Conservation (phyloP, 2,888 invertebrate genomes). For the Catocala fraxini region DNA sequence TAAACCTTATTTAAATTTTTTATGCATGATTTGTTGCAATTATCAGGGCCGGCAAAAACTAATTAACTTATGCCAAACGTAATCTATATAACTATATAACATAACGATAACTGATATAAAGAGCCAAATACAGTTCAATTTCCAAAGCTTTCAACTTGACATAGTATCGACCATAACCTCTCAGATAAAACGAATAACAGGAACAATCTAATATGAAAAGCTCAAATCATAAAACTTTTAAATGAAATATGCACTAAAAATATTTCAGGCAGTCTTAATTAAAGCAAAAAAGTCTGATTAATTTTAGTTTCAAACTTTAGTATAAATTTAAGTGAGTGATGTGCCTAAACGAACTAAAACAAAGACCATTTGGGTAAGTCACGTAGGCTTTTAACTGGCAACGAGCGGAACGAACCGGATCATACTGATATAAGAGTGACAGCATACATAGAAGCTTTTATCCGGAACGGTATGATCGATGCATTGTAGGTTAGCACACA, state of each 20-base stretch:
- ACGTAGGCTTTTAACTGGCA: slow-evolving; percentile 59
- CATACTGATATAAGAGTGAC: slow-evolving; percentile 13
- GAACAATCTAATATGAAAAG: too few species aligned
- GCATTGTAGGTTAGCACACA: too few species aligned
- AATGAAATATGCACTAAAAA: not conserved
- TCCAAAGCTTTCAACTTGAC: not conserved
- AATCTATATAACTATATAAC: too few species aligned
- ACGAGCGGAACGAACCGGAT: slow-evolving; percentile 37
- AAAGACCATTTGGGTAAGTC: slow-evolving; percentile 60
- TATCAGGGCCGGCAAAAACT: too few species aligned
- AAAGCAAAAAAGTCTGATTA: slow-evolving; percentile 25
- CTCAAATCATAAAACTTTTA: slow-evolving; percentile 19
- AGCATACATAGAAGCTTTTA: not conserved
- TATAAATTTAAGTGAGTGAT: slow-evolving; percentile 47
- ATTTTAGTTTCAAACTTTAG: slow-evolving; percentile 39
- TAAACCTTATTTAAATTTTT: too few species aligned
- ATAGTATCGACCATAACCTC: too few species aligned
- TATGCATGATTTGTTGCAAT: too few species aligned
- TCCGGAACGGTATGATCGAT: slow-evolving; percentile 2
- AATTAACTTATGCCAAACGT: too few species aligned
- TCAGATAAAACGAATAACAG: too few species aligned
- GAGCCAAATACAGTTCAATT: too few species aligned
- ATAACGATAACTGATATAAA: too few species aligned
- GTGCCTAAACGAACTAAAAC: slow-evolving; percentile 44
- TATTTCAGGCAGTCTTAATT: slow-evolving; percentile 13